Evolutionary conservation across 1,140 invertebrate genomes (phyloP).

Genomic region (Drosophila leontia): DNA sequence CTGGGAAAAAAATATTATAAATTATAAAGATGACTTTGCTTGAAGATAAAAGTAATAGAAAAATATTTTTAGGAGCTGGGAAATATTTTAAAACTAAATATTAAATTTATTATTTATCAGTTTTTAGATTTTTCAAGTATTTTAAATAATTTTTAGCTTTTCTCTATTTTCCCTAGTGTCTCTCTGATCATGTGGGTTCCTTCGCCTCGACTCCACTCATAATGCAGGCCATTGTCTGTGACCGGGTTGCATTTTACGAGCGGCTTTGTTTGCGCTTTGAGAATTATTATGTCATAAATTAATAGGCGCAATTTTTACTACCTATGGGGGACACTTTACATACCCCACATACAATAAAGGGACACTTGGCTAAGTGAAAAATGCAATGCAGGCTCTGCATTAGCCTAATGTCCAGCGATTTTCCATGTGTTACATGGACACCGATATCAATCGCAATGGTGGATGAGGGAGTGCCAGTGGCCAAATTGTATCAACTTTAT

Average conservation of each 20-base stretch:
- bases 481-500: slow-evolving; percentile 7
- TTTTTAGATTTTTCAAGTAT: too few relatives aligned
- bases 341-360: slow-evolving; percentile 46
- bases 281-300: slow-evolving; percentile 84
- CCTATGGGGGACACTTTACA: slow-evolving; percentile 38
- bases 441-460: slow-evolving; percentile 36
- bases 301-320: slow-evolving; percentile 78
- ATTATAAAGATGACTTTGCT: too few relatives aligned
- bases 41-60: too few relatives aligned
- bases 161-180: slow-evolving; percentile 2
- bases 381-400: slow-evolving; percentile 65
- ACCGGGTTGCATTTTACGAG: slow-evolving; percentile 65
- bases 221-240: slow-evolving; percentile 71
- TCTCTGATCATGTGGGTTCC: slow-evolving; percentile 40
- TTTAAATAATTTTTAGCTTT: too few relatives aligned
- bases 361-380: slow-evolving; percentile 66
- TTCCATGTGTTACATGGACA: slow-evolving; percentile 54
- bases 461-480: slow-evolving; percentile 4
- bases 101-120: too few relatives aligned
- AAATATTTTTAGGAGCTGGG: too few relatives aligned
- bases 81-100: background rate
- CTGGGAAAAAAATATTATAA: background rate
- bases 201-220: slow-evolving; percentile 48
- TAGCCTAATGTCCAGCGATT: slow-evolving; percentile 62
- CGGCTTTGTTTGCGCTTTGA: slow-evolving; percentile 81